These are phyloP conservation scores for Catocala sponsa DNA, from an alignment of 2,888 invertebrate species.

Conservation along the genomic window DNA sequence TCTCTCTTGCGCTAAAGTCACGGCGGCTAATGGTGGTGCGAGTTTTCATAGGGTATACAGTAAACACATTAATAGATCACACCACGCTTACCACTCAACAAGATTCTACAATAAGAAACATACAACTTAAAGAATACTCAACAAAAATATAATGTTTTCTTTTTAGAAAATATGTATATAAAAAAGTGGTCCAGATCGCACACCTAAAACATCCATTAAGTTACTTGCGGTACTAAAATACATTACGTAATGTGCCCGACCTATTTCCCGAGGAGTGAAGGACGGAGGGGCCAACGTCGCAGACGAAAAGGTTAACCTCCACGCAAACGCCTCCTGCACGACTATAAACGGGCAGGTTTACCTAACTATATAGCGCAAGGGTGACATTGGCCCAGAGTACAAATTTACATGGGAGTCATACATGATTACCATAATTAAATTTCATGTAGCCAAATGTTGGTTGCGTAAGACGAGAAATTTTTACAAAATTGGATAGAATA, in stretches of 20 bases:
- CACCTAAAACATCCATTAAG: slow-evolving; percentile 51
- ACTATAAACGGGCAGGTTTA: slow-evolving; percentile 51
- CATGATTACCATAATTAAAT: slow-evolving; percentile 52
- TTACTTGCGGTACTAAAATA: slow-evolving; percentile 58
- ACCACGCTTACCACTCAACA: too few species aligned
- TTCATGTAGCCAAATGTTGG: slow-evolving; percentile 32
- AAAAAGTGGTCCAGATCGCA: slow-evolving; percentile 48
- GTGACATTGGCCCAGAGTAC: slow-evolving; percentile 52
- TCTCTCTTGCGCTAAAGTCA: too few species aligned
- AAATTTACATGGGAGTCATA: slow-evolving; percentile 55
- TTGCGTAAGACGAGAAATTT: slow-evolving; percentile 21
- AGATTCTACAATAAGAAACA: too few species aligned
- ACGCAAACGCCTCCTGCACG: slow-evolving; percentile 59
- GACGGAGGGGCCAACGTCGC: slow-evolving; percentile 54
- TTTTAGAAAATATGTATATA: slow-evolving; percentile 6
- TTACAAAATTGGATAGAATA: slow-evolving; percentile 12
- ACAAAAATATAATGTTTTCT: too few species aligned
- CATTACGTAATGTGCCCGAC: slow-evolving; percentile 72
- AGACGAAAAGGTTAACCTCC: slow-evolving; percentile 71
- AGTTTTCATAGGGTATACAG: too few species aligned
- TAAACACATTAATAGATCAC: too few species aligned
- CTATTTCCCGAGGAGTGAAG: slow-evolving; percentile 56
- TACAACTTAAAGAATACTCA: too few species aligned
- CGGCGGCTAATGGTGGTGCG: too few species aligned
- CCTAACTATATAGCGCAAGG: slow-evolving; percentile 42